Evolutionary conservation across 2,797 vertebrate species (phyloP).

Genomic region (Onychomys torridus): DNA sequence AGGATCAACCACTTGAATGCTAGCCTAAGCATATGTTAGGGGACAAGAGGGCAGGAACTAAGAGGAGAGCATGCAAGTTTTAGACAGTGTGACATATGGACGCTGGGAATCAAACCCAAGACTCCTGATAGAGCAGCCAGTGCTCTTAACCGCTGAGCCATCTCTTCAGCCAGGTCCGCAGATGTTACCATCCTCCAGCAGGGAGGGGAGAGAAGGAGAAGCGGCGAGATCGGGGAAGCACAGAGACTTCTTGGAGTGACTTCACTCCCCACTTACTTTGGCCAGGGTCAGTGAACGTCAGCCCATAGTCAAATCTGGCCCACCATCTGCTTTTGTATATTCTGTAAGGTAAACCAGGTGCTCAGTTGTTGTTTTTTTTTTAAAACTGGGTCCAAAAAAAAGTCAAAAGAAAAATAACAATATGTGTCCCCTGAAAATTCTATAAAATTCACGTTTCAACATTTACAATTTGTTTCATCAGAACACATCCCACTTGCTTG

Average conservation of each 20-base stretch:
- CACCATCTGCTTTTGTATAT: not conserved
- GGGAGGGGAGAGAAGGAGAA: not conserved
- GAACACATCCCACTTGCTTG: not conserved
- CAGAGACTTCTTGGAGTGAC: not conserved
- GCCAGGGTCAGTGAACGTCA: not conserved
- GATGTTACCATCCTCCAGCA: not conserved
- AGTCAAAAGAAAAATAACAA: not conserved
- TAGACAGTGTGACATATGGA: not conserved
- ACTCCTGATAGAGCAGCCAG: not conserved
- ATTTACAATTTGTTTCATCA: not conserved
- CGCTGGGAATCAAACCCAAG: not conserved
- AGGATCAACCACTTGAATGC: not conserved
- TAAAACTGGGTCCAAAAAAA: not conserved
- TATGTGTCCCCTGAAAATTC: not conserved
- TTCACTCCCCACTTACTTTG: not conserved
- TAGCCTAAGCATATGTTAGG: not conserved
- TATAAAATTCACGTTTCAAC: constrained; percentile 12
- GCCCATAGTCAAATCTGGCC: not conserved
- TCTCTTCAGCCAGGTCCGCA: not conserved
- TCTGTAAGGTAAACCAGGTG: not conserved
- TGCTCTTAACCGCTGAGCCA: not conserved
- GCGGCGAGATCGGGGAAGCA: not conserved
- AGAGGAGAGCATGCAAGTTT: not conserved
- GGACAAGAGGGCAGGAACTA: not conserved
- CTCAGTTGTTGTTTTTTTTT: not conserved